These are phyloP conservation scores for Hemibagrus wyckioides DNA, from an alignment of 2,113 vertebrate species.

Conservation along the genomic window DNA sequence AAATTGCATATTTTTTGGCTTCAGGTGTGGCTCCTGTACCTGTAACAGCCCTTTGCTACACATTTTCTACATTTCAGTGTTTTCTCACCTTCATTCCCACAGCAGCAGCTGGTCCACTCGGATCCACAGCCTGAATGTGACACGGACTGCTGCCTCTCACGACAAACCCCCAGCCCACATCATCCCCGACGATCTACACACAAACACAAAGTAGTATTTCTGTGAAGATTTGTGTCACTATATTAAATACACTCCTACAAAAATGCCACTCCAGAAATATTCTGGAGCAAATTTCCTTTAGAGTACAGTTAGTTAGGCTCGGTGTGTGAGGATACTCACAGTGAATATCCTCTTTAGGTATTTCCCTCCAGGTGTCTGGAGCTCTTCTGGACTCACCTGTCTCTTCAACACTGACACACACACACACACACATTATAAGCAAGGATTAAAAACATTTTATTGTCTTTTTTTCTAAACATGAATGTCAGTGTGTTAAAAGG, in stretches of 20 bases:
- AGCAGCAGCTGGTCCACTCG: slow-evolving; percentile 89
- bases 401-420: slow-evolving; percentile 84
- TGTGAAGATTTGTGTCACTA: not conserved
- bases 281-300: not conserved
- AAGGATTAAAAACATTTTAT: not conserved
- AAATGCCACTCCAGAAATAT: not conserved
- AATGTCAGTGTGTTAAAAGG: not conserved
- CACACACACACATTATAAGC: not conserved
- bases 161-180: slow-evolving; percentile 96
- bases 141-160: slow-evolving; percentile 92
- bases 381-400: slow-evolving; percentile 88
- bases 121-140: slow-evolving; percentile 96
- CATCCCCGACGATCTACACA: slow-evolving; percentile 85
- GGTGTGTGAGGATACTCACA: slow-evolving; percentile 68
- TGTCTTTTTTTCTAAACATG: not conserved
- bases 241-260: too few species aligned
- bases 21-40: too few species aligned
- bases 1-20: too few species aligned
- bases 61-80: slow-evolving; percentile 12
- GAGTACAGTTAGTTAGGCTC: not conserved
- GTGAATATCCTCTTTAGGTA: slow-evolving; percentile 92
- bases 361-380: slow-evolving; percentile 86
- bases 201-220: not conserved
- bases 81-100: slow-evolving; percentile 91
- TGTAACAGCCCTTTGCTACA: not conserved